Evolutionary conservation across 2,888 invertebrate genomes (phyloP), one percentile per base, ranked within the genome.

Genomic region (Apodemia duryi): DNA sequence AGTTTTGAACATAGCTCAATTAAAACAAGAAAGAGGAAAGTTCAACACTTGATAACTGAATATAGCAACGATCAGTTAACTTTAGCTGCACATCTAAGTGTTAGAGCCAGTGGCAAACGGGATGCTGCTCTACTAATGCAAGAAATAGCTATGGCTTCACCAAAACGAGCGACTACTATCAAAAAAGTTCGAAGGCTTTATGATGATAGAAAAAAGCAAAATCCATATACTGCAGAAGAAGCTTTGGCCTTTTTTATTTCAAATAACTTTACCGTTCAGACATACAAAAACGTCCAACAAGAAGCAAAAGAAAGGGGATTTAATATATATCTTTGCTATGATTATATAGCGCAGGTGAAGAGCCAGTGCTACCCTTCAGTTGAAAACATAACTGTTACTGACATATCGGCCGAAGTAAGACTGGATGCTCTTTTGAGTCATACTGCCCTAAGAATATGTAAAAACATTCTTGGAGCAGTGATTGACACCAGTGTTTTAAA

Each of bases 231-330:
- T 29, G 32, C 57, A 57, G 57, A 32, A 54, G 9, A 28, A 32
- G 32, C 57, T 57, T 32, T 32, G 10, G 32, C 32, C 32, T 57
- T 57, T 57, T 57, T 57, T 32, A 57, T 57, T 29, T 57, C 57
- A 13, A 57, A 57, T 29, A 57, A 29, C 32, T 11, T 32, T 29
- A 57, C 57, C 1, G 32, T 32, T 29, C 32, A 11, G 29, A 57
- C 13, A 29, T 57, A 57, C 10, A 57, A 29, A 29, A 57, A 57
- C 29, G 29, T 57, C 29, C 29, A 57, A 29, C 32, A 57, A 13
- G 32, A 57, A 57, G 57, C 57, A 29, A 57, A 57, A 57, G 57
- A 57, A 57, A 57, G 57, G 29, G 57, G 29, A 57, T 32, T 54
- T 57, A 29, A 29, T 57, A 57, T 57, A 57, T 32, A 57, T 57